Evolutionary conservation across 2,113 vertebrate species (phyloP), one percentile per base, ranked within the genome.

Genomic region (Pterocles gutturalis): DNA sequence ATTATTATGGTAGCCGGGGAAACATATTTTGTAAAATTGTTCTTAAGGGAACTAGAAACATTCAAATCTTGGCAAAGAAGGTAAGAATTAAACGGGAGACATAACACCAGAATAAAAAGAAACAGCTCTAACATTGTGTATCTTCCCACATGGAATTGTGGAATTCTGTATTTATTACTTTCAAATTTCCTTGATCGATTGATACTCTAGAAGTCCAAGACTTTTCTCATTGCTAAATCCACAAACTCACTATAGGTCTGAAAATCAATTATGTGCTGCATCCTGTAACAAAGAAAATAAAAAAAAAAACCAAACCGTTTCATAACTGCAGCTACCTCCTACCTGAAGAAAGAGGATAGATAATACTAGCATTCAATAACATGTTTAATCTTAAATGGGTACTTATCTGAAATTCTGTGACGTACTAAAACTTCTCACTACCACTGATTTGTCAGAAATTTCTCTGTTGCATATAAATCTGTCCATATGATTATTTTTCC

Each of bases 381-480:
- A 3, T 66, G 8, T 41, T 91, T 45, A 66, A 38, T 61, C 3
- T 48, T 53, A 66, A 70, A 34, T 21, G 7, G 6, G 13, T 58
- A 45, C 20, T 34, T 69, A 49, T 49, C 8, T 79, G 41, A 83
- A 90, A 15, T 70, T 75, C 22, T 43, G 10, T 25, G 16, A 43
- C 17, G 46, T 12, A 26, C 8, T 38, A 54, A 43, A 64, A 48
- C 5, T 69, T 77, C 14, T 60, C 71, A 17, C 25, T 67, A 38
- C 7, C 13, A 21, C 2, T 20, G 33, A 20, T 11, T 67, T 46
- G 5, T 48, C 22, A 57, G 29, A 60, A 61, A 60, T 38, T 38
- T 64, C 54, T 80, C 28, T 7, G 17, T 0, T 22, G 3, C 1
- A 0, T 36, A 9, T 9, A 36, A 28, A 69, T 55, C 17, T 67